phyloP scores from a whole-genome alignment of 2,888 invertebrate species.

The Drosophila sordidula region DNA sequence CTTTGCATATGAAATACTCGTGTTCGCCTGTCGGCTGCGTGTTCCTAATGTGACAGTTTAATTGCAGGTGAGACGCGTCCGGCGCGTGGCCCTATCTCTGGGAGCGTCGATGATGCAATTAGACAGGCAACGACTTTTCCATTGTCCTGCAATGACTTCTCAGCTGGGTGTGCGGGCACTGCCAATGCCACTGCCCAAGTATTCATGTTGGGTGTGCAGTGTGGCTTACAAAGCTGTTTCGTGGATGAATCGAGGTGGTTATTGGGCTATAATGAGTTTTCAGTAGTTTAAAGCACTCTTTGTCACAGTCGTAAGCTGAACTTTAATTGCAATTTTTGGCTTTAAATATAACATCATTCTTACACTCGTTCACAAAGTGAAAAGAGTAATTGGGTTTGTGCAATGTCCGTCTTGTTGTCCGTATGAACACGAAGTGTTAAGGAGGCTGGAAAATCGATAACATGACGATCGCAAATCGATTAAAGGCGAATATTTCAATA shows the following conservation, averaged over 20 bases:
- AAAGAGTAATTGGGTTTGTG: no score
- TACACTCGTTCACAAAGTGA: no score
- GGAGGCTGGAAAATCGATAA: no score
- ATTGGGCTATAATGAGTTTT: constrained; percentile 48
- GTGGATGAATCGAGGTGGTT: constrained; percentile 18
- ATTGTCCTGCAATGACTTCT: constrained; percentile 77
- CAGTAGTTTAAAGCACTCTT: constrained; percentile 9
- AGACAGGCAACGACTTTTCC: constrained; percentile 73
- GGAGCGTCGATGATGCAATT: constrained; percentile 70
- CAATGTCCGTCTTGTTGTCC: no score
- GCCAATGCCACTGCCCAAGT: constrained; percentile 20
- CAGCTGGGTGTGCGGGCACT: constrained; percentile 31
- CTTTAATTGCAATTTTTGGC: no score
- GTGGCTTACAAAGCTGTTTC: constrained; percentile 46
- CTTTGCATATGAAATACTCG: constrained; percentile 54
- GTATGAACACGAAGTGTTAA: no score
- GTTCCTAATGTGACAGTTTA: constrained; percentile 82
- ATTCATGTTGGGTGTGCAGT: constrained; percentile 30
- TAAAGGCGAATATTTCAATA: no score
- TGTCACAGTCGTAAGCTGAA: no score
- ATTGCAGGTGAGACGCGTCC: constrained; percentile 83
- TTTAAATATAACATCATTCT: no score
- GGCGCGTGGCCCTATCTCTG: constrained; percentile 58
- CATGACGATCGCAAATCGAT: no score
- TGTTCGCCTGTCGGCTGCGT: constrained; percentile 43